These are phyloP conservation scores for Gerris lacustris DNA, from an alignment of 2,888 invertebrate species.

Conservation along the genomic window DNA sequence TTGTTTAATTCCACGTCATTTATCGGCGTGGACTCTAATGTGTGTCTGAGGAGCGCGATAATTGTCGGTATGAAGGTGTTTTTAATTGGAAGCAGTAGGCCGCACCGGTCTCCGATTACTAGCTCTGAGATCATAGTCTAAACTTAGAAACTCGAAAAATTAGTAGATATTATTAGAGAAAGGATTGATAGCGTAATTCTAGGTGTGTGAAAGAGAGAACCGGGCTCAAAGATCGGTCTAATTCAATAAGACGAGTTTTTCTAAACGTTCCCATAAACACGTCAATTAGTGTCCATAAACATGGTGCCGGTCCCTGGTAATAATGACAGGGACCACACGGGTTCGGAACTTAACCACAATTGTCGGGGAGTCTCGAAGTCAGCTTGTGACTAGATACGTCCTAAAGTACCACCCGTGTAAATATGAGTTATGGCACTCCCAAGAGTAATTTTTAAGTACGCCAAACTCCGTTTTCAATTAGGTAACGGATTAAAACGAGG, in stretches of 20 bases:
- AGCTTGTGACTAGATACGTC: neutral
- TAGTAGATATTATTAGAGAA: no score
- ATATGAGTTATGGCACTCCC: neutral
- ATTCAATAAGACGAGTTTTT: conserved; percentile 1
- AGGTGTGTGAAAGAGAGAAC: no score
- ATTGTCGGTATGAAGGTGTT: no score
- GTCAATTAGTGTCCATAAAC: conserved; percentile 1
- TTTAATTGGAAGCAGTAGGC: no score
- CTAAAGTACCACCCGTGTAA: neutral
- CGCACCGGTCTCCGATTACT: no score
- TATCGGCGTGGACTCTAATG: no score
- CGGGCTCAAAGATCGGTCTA: neutral
- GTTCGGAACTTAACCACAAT: neutral
- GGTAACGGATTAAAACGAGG: neutral
- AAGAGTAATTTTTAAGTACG: neutral
- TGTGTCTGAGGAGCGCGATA: no score
- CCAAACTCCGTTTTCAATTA: neutral
- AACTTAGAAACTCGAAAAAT: no score
- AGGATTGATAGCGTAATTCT: no score
- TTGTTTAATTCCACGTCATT: no score
- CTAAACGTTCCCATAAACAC: neutral
- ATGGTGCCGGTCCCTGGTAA: neutral
- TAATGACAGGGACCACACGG: neutral
- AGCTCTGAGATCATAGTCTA: no score
- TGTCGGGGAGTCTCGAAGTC: neutral